Percentiles rank a stretch among this genome's conserved stretches.
These are phyloP conservation scores for Chrosomus eos DNA, from an alignment of 2,797 vertebrate genomes.

Conservation along the genomic window DNA sequence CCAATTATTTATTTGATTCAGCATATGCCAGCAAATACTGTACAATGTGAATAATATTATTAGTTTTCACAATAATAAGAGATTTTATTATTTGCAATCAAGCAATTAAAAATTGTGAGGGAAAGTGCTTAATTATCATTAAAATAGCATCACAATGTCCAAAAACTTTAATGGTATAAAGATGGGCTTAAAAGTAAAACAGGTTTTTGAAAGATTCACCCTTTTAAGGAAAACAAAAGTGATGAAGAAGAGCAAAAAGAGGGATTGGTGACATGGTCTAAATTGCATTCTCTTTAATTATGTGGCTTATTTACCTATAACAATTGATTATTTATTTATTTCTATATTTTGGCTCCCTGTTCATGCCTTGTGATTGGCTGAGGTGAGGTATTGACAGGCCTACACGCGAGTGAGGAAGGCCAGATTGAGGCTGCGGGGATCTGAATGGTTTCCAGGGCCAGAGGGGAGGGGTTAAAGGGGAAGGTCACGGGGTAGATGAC, in stretches of 20 bases:
- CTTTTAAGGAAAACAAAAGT: constrained; percentile 26
- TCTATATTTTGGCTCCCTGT: constrained; percentile 1
- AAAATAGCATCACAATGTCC: not conserved
- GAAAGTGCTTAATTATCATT: not conserved
- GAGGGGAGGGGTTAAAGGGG: constrained; percentile 93
- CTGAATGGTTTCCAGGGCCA: constrained; percentile 97
- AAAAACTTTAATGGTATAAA: not conserved
- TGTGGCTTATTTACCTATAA: constrained; percentile 25
- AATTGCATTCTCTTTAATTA: constrained; percentile 26
- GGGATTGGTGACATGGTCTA: constrained; percentile 3
- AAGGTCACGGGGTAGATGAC: constrained; percentile 97
- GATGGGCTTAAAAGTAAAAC: too few species aligned
- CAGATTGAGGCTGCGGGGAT: constrained; percentile 94
- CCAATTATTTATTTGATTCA: not conserved
- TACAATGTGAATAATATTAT: not conserved
- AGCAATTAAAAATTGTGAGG: not conserved
- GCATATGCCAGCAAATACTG: not conserved
- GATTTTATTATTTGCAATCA: not conserved
- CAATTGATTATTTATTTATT: not conserved
- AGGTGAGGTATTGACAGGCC: constrained; percentile 56
- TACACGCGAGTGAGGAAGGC: constrained; percentile 92
- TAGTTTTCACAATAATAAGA: not conserved
- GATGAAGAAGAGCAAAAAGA: not conserved
- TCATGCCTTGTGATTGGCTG: constrained; percentile 39
- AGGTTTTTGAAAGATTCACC: constrained; percentile 12